These are phyloP conservation scores for Coenonympha arcania DNA, from an alignment of 2,888 invertebrate species.

Conservation along the genomic window DNA sequence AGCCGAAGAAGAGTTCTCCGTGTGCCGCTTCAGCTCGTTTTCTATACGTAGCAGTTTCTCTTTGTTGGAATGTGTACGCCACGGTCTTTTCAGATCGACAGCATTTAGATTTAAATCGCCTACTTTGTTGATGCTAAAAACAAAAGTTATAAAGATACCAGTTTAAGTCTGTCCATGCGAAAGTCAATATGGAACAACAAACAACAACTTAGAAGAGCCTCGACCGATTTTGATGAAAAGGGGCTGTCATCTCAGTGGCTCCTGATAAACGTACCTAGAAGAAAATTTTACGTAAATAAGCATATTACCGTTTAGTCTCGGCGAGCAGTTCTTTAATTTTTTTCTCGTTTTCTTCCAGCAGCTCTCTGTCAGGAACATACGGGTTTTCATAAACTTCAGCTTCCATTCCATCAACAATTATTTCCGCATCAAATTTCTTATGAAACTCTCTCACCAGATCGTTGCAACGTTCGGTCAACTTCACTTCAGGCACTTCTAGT, in stretches of 20 bases:
- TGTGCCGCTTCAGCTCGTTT: slow-evolving; percentile 51
- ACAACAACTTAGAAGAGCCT: too few species aligned
- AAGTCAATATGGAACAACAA: too few species aligned
- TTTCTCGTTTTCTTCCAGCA: slow-evolving; percentile 52
- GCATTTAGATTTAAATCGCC: slow-evolving; percentile 21
- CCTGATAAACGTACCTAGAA: too few species aligned
- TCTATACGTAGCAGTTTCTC: slow-evolving; percentile 58
- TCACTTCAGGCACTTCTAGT: slow-evolving; percentile 54
- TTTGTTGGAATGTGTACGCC: slow-evolving; percentile 57
- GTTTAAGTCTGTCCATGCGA: not conserved
- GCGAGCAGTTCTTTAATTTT: slow-evolving; percentile 45
- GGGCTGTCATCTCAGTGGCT: too few species aligned
- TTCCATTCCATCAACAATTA: slow-evolving; percentile 39
- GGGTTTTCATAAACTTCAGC: slow-evolving; percentile 47
- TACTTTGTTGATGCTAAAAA: slow-evolving; percentile 40
- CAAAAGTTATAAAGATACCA: not conserved
- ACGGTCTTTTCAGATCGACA: slow-evolving; percentile 54
- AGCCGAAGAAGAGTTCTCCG: slow-evolving; percentile 41
- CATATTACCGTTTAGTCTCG: slow-evolving; percentile 42
- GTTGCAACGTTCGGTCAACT: slow-evolving; percentile 51
- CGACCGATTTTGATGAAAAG: too few species aligned
- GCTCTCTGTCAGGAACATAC: slow-evolving; percentile 43
- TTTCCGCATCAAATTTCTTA: slow-evolving; percentile 41
- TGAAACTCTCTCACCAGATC: slow-evolving; percentile 51
- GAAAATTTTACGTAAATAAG: too few species aligned